phyloP scores from a whole-genome alignment of 2,113 vertebrate genomes.

The Alligator mississippiensis region DNA sequence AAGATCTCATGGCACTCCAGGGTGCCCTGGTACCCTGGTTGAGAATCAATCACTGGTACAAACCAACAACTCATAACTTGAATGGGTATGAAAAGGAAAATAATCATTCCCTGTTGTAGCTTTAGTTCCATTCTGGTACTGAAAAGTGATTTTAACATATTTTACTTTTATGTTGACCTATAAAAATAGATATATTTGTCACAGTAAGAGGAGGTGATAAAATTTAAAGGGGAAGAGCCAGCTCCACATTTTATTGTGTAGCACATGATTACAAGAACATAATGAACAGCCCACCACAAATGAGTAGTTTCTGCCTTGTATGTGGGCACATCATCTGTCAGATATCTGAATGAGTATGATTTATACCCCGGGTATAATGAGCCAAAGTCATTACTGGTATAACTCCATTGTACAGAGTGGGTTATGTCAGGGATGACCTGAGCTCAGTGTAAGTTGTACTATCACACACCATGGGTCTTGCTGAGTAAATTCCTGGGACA shows the following conservation, averaged over 20 bases:
- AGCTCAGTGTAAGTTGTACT: fast-evolving
- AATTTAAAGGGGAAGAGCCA: not conserved
- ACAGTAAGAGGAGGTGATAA: not conserved
- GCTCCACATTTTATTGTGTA: not conserved
- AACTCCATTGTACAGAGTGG: not conserved
- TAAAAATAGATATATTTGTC: not conserved
- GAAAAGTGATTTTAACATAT: not conserved
- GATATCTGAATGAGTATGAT: not conserved
- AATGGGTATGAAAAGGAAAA: not conserved
- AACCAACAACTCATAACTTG: not conserved
- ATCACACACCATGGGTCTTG: not conserved
- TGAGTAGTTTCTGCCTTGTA: not conserved
- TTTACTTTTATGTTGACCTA: not conserved
- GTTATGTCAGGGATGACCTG: not conserved
- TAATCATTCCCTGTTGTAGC: not conserved
- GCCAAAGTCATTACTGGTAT: not conserved
- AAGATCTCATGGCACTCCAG: no score
- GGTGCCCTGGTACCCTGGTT: no score
- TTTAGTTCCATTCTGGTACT: not conserved
- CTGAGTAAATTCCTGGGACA: not conserved
- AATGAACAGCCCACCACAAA: not conserved
- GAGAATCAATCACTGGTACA: not conserved
- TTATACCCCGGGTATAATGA: not conserved
- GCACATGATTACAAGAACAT: fast-evolving
- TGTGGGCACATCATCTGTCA: not conserved